These are phyloP conservation scores for Nemurella pictetii DNA, from an alignment of 2,888 invertebrate species.

Conservation along the genomic window DNA sequence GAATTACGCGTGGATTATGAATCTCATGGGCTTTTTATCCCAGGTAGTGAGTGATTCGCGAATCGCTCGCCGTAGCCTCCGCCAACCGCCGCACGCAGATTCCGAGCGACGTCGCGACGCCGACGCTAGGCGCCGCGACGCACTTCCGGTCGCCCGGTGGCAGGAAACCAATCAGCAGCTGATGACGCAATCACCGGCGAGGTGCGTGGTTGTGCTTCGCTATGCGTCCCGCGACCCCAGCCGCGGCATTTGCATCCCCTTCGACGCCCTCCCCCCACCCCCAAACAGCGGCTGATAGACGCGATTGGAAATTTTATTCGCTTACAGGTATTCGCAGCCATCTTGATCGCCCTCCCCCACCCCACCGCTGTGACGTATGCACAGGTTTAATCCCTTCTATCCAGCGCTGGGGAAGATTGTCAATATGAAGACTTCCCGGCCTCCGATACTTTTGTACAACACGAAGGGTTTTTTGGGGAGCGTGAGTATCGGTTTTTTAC, in stretches of 20 bases:
- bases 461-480: background rate
- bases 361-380: too few species aligned
- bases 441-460: too few species aligned
- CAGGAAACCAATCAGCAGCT: slow-evolving; percentile 12
- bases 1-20: too few species aligned
- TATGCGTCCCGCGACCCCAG: background rate
- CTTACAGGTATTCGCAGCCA: background rate
- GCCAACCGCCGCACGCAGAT: background rate
- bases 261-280: background rate
- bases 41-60: too few species aligned
- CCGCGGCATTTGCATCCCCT: background rate
- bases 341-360: background rate
- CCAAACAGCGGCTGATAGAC: too few species aligned
- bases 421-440: background rate
- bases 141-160: slow-evolving; percentile 3
- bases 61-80: too few species aligned
- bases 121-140: slow-evolving; percentile 14
- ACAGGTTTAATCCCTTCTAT: background rate
- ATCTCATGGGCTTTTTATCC: too few species aligned
- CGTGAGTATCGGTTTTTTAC: background rate
- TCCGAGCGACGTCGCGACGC: background rate
- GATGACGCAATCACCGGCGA: background rate
- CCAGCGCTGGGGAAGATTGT: background rate
- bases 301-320: background rate
- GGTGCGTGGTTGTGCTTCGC: background rate